These are phyloP conservation scores for Echinarachnius parma DNA, from an alignment of 53 echinoderm and acorn worm species.

Conservation along the genomic window DNA sequence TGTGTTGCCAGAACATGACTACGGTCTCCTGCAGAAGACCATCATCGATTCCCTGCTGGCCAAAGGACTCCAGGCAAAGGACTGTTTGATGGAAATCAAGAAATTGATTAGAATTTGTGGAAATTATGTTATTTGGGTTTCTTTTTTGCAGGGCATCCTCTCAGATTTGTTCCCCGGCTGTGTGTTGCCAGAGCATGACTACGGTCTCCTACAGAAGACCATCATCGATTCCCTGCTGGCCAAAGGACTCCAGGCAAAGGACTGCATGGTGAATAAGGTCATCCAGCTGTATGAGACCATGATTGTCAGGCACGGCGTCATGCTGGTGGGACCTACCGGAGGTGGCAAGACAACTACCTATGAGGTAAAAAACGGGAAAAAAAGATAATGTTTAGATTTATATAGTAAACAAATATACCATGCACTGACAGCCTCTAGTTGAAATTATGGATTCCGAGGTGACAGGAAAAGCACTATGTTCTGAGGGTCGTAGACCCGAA, in stretches of 20 bases:
- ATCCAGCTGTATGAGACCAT: slow-evolving; percentile 99
- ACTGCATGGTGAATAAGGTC: slow-evolving; percentile 82
- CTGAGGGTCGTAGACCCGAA: too few relatives aligned
- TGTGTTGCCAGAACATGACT: slow-evolving; percentile 93
- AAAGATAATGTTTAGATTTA: too few relatives aligned
- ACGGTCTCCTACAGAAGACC: slow-evolving; percentile 83
- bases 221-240: slow-evolving; percentile 72
- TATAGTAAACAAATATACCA: too few relatives aligned
- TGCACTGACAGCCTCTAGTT: too few relatives aligned
- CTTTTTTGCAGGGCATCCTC: slow-evolving; percentile 92
- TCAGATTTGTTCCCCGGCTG: slow-evolving; percentile 95
- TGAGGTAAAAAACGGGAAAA: slow-evolving; percentile 73
- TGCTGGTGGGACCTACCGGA: slow-evolving; percentile 98
- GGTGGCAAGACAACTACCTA: slow-evolving; percentile 97
- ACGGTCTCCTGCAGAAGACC: slow-evolving; percentile 83
- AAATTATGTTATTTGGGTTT: too few relatives aligned
- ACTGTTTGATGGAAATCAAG: slow-evolving; percentile 76
- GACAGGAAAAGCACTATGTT: too few relatives aligned
- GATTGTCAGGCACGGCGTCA: slow-evolving; percentile 99
- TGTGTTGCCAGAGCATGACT: slow-evolving; percentile 93
- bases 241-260: slow-evolving; percentile 79
- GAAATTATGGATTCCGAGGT: too few relatives aligned
- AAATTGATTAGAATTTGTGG: too few relatives aligned
- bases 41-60: slow-evolving; percentile 72
- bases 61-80: slow-evolving; percentile 79